phyloP scores from a whole-genome alignment of 2,797 vertebrate species.

The Gymnocypris eckloni region DNA sequence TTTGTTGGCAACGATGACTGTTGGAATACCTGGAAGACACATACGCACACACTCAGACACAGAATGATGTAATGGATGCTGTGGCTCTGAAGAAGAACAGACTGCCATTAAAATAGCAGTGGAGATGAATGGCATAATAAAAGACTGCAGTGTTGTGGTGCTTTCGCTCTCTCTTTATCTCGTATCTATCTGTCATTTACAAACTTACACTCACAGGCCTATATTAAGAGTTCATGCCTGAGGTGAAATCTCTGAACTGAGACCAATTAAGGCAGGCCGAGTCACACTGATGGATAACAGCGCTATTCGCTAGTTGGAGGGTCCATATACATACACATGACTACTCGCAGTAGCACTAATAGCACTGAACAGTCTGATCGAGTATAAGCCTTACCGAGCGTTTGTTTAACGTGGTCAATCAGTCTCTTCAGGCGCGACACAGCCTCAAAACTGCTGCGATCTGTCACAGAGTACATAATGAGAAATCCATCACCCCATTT shows the following conservation, averaged over 20 bases:
- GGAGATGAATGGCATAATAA: conserved; percentile 56
- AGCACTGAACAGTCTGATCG: background rate
- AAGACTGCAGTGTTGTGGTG: conserved; percentile 41
- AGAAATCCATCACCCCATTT: conserved; percentile 81
- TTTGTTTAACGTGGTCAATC: conserved; percentile 78
- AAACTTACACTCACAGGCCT: conserved; percentile 48
- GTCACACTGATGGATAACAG: conserved; percentile 46
- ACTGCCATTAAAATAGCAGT: conserved; percentile 61
- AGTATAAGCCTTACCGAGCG: conserved; percentile 67
- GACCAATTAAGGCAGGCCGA: conserved; percentile 43
- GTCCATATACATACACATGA: conserved; percentile 28
- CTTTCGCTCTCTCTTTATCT: conserved; percentile 18
- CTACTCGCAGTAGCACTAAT: background rate
- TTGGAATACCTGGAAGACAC: conserved; percentile 70
- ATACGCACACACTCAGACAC: conserved; percentile 15
- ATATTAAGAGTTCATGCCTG: conserved; percentile 47
- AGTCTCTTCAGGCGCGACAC: conserved; percentile 74
- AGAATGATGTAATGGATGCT: conserved; percentile 42
- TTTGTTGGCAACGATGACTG: conserved; percentile 79
- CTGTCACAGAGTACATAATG: conserved; percentile 80
- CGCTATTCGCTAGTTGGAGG: conserved; percentile 1
- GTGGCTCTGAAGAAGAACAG: conserved; percentile 38
- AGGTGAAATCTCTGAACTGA: conserved; percentile 31
- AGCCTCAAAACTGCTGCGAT: conserved; percentile 76
- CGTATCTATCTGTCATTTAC: conserved; percentile 24